Base-by-base conservation (phyloP, 1,140 invertebrate genomes). In the Kradibia gibbosae region DNA sequence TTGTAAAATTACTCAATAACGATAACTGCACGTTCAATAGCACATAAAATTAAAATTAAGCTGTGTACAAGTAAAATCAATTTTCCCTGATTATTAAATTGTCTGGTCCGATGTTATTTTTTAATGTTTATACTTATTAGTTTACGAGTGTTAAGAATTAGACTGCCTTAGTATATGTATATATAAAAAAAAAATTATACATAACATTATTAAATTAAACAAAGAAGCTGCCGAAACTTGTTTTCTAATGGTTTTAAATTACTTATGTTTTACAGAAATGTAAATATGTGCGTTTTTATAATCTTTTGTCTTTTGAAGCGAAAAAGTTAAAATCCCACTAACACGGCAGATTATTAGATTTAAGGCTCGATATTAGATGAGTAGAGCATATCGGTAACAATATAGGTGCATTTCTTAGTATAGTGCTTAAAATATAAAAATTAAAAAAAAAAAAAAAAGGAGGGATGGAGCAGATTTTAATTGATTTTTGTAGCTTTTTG, bases 291-390 rank as follows among this genome's bases (percentile, higher is more conserved):
- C n/a, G 39, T 17, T 31, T 50, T 72, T 72, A 48, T 34, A 36
- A 1, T 48, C 31, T 39, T 48, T 17, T 71, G 10, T 71, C 42
- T 25, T 28, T 5, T 45, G 4, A 28, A 71, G 42, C 17, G 70
- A 48, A 71, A 65, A 80, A 53, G n/a, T 53, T 42, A 72, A n/a
- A 60, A 78, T 79, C 74, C 78, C 78, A 55, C 70, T 86, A 87
- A 85, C 84, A 84, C 87, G 88, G 88, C 83, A 85, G 84, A 85
- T 86, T 82, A 73, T 86, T 88, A 89, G 87, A 65, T 83, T 85
- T 89, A 89, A 88, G 88, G 87, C 87, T 90, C 87, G 83, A 88
- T 88, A 87, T 81, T 86, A 86, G 88, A 86, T 89, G 88, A 85
- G 60, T 85, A 88, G 85, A 74, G 80, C 85, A 87, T 90, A 87